Conservation (phyloP, 2,113 vertebrate genomes). For the Probosciger aterrimus region DNA sequence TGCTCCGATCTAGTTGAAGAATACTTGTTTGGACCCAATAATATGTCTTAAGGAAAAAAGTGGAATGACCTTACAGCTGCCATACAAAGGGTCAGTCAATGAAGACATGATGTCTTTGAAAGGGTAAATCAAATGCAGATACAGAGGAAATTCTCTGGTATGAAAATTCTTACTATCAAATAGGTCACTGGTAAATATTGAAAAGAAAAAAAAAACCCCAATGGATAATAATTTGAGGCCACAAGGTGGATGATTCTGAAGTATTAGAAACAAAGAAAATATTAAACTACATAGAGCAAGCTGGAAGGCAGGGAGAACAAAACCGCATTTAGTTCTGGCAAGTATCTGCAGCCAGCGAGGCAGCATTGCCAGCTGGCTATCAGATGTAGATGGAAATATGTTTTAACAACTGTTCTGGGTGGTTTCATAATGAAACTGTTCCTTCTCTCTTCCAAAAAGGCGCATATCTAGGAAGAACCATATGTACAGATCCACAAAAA, state of each 20-base stretch:
- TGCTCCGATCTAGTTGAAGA: neutral
- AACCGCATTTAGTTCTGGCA: neutral
- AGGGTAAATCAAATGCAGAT: neutral
- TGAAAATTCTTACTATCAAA: neutral
- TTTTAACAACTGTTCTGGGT: slow-evolving; percentile 15
- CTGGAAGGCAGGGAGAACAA: neutral
- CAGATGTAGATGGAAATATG: slow-evolving; percentile 15
- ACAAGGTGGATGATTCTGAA: neutral
- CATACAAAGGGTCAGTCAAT: neutral
- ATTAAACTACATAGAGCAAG: neutral
- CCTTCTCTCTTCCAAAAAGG: neutral
- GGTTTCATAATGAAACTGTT: neutral
- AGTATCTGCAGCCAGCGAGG: neutral
- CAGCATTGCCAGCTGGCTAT: slow-evolving; percentile 3
- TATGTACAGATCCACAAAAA: neutral
- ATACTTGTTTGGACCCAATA: neutral
- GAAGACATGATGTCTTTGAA: neutral
- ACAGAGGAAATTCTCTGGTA: neutral
- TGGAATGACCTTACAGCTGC: neutral
- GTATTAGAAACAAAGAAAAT: neutral
- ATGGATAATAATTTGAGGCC: neutral
- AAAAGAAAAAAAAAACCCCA: neutral
- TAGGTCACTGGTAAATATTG: neutral
- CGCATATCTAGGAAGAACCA: neutral
- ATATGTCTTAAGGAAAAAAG: neutral